Evolutionary conservation across 2,113 vertebrate genomes (phyloP), one percentile per base, ranked within the genome.

Genomic region (Dermatemys mawii): DNA sequence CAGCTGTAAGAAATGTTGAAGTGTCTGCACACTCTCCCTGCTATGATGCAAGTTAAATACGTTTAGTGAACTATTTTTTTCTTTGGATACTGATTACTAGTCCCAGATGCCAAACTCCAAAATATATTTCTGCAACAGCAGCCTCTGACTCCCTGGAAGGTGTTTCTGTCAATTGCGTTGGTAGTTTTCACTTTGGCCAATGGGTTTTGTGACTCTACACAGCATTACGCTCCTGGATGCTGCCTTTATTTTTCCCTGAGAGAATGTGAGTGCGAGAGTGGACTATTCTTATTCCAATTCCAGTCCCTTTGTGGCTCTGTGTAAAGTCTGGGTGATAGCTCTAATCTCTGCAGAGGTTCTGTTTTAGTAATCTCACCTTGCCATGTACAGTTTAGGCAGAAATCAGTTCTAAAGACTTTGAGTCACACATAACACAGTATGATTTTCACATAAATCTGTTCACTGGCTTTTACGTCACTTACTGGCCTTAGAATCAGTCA

Each of bases 111-210:
- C 78, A 35, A 60, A n/a, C 49, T 88, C 70, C 10, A 50, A 55
- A 90, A 55, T 11, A 26, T 55, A 70, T 27, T 90, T 75, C 26
- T 87, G 27, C 41, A 85, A 29, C 49, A 83, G 76, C 11, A 85
- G 83, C 84, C 60, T 92, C 85, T 86, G 76, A 88, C 88, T 78
- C 88, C 53, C 81, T 85, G 94, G 88, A 63, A 93, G 78, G 10
- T 83, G 17, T 86, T 94, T 91, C 81, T 93, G 92, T 49, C 82
- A 86, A 24, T 2, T 19, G 14, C 81, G 29, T 6, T 50, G 70
- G 82, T 93, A 95, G 88, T 46, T 83, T 78, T 7, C 26, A 9
- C 4, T 3, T 5, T 80, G 80, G 76, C 83, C 75, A 81, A 67
- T 54, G 44, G 50, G 32, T 41, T 21, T 41, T 19, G 32, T 94